Percentiles rank a stretch among this genome's conserved stretches.
phyloP scores from a whole-genome alignment of 2,113 vertebrate species.

The Xiphophorus hellerii region DNA sequence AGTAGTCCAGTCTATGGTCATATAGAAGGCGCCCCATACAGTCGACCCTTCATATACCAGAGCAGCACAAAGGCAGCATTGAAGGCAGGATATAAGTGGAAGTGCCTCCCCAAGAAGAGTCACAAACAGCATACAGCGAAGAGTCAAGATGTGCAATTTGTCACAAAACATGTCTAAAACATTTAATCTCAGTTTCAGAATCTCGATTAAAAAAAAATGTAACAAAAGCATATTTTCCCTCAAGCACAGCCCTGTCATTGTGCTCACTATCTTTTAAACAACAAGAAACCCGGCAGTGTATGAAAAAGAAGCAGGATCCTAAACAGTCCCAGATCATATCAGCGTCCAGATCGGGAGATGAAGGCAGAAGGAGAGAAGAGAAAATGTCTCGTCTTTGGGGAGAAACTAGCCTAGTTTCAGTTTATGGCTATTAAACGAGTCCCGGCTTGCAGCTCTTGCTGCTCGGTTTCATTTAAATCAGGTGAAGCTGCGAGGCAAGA shows the following conservation, averaged over 20 bases:
- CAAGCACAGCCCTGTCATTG: conserved; percentile 12
- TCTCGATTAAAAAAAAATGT: not conserved
- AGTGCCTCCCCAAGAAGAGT: conserved; percentile 46
- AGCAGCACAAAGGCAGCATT: conserved; percentile 73
- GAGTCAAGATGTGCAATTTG: conserved; percentile 4
- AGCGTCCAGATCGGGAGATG: conserved; percentile 24
- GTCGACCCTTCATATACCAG: conserved; percentile 37
- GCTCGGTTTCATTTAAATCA: conserved; percentile 55
- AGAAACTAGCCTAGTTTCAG: conserved; percentile 66
- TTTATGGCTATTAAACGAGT: conserved; percentile 62
- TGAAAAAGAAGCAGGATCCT: conserved; percentile 10
- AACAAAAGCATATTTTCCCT: conserved; percentile 3
- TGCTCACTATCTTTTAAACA: conserved; percentile 6
- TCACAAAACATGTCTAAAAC: not conserved
- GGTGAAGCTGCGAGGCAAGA: conserved; percentile 53
- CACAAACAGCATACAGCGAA: conserved; percentile 42
- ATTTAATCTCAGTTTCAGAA: not conserved
- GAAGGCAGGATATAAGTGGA: conserved; percentile 50
- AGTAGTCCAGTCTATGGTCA: conserved; percentile 15
- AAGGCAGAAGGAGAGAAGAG: not conserved
- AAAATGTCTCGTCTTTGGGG: conserved; percentile 33
- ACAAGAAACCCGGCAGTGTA: conserved; percentile 5
- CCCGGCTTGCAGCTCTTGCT: conserved; percentile 63
- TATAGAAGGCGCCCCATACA: conserved; percentile 28
- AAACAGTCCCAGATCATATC: conserved; percentile 46